phyloP scores from a whole-genome alignment of 1,140 invertebrate species.

The Halesus radiatus region DNA sequence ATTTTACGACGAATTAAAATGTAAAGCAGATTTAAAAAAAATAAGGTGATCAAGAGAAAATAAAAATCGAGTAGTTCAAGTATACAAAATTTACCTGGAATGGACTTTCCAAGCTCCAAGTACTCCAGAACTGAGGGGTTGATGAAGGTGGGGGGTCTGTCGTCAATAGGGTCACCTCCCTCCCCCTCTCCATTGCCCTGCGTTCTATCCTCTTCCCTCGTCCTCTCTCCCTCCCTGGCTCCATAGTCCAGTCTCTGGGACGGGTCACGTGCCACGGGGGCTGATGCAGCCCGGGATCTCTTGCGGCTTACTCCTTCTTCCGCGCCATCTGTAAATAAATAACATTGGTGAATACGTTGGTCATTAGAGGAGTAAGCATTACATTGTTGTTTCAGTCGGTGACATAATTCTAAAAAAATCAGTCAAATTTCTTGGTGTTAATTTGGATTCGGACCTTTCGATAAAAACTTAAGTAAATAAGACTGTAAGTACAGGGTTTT shows the following conservation, averaged over 20 bases:
- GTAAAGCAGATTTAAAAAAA: neutral
- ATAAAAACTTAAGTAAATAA: too few species aligned
- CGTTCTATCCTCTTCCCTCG: neutral
- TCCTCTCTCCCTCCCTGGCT: neutral
- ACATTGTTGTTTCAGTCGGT: too few species aligned
- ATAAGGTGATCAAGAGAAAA: neutral
- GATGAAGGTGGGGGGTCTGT: conserved; percentile 75
- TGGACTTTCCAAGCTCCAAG: conserved; percentile 87
- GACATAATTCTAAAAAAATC: too few species aligned
- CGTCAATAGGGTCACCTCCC: neutral
- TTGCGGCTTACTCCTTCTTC: conserved; percentile 27
- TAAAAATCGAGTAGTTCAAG: neutral
- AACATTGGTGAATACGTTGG: too few species aligned
- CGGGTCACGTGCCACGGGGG: conserved; percentile 9
- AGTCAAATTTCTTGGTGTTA: too few species aligned
- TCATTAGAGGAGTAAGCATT: too few species aligned
- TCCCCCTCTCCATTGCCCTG: neutral
- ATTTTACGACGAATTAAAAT: too few species aligned
- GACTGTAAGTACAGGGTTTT: too few species aligned
- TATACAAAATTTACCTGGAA: conserved; percentile 77
- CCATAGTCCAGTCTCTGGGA: conserved; percentile 27
- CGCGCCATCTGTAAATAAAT: neutral
- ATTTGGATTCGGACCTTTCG: too few species aligned
- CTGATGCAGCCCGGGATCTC: neutral
- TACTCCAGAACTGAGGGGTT: conserved; percentile 88